Evolutionary conservation across 2,113 vertebrate species (phyloP).

Genomic region (Genyomyrus donnyi): DNA sequence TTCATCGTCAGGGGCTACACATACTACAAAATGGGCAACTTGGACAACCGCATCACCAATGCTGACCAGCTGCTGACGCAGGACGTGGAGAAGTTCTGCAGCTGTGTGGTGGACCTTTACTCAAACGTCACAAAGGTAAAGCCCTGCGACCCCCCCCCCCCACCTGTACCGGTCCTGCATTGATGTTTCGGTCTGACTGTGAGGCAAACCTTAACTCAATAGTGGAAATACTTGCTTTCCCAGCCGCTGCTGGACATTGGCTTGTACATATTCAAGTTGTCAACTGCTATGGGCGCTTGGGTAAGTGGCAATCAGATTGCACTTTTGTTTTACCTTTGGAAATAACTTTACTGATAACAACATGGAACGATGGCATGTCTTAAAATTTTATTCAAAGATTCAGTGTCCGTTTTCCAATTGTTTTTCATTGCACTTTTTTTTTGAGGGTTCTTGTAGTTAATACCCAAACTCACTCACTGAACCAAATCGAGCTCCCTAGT

Average conservation of each 20-base stretch:
- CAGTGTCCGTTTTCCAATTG: not conserved
- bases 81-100: conserved; percentile 96
- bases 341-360: not conserved
- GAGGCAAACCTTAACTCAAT: not conserved
- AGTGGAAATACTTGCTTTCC: not conserved
- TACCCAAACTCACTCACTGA: not conserved
- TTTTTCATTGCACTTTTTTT: not conserved
- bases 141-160: not conserved
- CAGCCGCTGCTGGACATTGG: conserved; percentile 93
- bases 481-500: not conserved
- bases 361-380: not conserved
- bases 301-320: conserved; percentile 51
- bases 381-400: not conserved
- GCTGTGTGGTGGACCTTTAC: conserved; percentile 95
- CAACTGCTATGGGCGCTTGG: conserved; percentile 90
- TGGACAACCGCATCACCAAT: conserved; percentile 96
- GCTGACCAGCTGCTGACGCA: conserved; percentile 94
- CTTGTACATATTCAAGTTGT: conserved; percentile 94
- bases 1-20: conserved; percentile 74
- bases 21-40: conserved; percentile 98
- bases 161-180: not conserved
- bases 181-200: not conserved
- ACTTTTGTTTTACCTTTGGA: not conserved
- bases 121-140: conserved; percentile 95
- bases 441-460: not conserved